phyloP scores from a whole-genome alignment of 2,113 vertebrate genomes.

The Sus scrofa region DNA sequence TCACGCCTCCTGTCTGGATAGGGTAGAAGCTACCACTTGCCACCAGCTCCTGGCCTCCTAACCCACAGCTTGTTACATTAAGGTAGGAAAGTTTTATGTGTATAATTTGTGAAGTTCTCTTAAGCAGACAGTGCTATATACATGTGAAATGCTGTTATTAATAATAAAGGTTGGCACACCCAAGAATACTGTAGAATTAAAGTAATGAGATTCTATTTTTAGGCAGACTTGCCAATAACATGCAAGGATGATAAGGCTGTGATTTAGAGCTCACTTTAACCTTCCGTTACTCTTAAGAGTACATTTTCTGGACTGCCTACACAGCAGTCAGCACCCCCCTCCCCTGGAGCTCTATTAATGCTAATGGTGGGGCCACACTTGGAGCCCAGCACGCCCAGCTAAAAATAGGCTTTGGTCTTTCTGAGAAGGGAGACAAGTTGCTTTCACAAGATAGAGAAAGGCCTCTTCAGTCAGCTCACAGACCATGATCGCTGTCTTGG shows the following conservation, averaged over 20 bases:
- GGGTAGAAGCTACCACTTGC: neutral
- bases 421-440: neutral
- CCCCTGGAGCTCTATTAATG: slow-evolving; percentile 62
- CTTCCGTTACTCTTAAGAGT: slow-evolving; percentile 69
- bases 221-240: slow-evolving; percentile 84
- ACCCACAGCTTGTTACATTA: slow-evolving; percentile 73
- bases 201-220: slow-evolving; percentile 86
- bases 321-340: slow-evolving; percentile 15
- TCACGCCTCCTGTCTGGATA: neutral
- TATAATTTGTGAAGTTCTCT: slow-evolving; percentile 85
- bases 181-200: slow-evolving; percentile 85
- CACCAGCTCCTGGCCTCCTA: slow-evolving; percentile 61
- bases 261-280: slow-evolving; percentile 81
- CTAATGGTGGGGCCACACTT: slow-evolving; percentile 52
- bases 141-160: slow-evolving; percentile 85
- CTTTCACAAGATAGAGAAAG: slow-evolving; percentile 28
- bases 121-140: slow-evolving; percentile 83
- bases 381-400: slow-evolving; percentile 39
- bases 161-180: slow-evolving; percentile 84
- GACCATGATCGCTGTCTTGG: neutral
- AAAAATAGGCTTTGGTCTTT: slow-evolving; percentile 60
- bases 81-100: slow-evolving; percentile 80
- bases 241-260: slow-evolving; percentile 81
- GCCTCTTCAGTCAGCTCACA: neutral
- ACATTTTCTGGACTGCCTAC: slow-evolving; percentile 71